Conservation (phyloP, 2,888 invertebrate species). For the Coelinius sp. region DNA sequence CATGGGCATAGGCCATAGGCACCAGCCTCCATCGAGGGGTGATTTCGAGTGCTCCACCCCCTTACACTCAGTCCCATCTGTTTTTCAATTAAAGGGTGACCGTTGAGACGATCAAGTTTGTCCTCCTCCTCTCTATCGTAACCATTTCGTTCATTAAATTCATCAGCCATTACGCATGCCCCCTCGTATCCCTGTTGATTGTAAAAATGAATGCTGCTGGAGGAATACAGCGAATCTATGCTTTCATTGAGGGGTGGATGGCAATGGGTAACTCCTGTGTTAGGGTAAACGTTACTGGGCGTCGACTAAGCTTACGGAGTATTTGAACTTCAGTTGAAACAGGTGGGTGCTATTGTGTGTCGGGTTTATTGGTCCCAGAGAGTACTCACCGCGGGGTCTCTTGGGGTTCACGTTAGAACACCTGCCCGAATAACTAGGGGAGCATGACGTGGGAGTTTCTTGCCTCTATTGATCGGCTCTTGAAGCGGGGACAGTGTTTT, state of each 20-base stretch:
- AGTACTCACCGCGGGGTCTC: conserved; percentile 25
- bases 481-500: neutral
- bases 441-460: conserved; percentile 39
- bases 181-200: conserved; percentile 27
- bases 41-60: conserved; percentile 26
- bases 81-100: conserved; percentile 14
- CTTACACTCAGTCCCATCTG: neutral
- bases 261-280: neutral
- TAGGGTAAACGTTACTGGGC: conserved; percentile 3
- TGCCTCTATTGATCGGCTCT: neutral
- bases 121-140: neutral
- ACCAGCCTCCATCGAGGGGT: conserved; percentile 19
- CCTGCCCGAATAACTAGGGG: conserved; percentile 45
- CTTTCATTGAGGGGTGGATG: neutral
- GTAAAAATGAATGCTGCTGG: neutral
- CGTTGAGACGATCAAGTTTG: neutral
- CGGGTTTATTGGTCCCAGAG: conserved; percentile 1
- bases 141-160: conserved; percentile 33
- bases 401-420: conserved; percentile 45
- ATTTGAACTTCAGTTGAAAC: neutral
- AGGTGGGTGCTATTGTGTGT: neutral
- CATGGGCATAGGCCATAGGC: neutral
- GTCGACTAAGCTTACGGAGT: conserved; percentile 26
- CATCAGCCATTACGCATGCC: conserved; percentile 34
- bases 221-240: too few relatives aligned